Percentiles rank a stretch among this genome's conserved stretches.
These are phyloP conservation scores for Nezara viridula DNA, from an alignment of 2,888 invertebrate species.

Conservation along the genomic window DNA sequence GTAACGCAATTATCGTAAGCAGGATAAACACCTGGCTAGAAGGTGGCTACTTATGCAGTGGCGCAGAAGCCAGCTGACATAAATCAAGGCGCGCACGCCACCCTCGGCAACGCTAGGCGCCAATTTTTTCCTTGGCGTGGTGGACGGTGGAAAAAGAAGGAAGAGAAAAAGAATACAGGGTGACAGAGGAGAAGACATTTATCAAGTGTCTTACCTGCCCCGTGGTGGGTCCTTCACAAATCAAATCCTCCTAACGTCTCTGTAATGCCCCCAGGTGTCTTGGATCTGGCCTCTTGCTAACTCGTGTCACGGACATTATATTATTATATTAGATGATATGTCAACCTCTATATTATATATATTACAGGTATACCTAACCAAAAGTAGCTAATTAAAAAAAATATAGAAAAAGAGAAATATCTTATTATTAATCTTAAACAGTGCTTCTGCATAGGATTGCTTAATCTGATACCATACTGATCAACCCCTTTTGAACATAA, in stretches of 20 bases:
- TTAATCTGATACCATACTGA: too few relatives aligned
- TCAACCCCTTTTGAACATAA: too few relatives aligned
- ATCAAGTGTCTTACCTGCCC: background rate
- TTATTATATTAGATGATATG: background rate
- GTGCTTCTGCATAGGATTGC: too few relatives aligned
- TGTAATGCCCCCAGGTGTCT: background rate
- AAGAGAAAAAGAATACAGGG: background rate
- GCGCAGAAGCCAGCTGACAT: background rate
- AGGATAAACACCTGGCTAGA: background rate
- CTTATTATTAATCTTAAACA: too few relatives aligned
- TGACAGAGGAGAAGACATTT: slow-evolving; percentile 19
- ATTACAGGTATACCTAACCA: too few relatives aligned
- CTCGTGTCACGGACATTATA: background rate
- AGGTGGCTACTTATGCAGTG: background rate
- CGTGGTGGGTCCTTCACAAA: slow-evolving; percentile 21
- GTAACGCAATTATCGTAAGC: background rate
- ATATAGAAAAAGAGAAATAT: too few relatives aligned
- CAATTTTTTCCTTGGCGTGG: slow-evolving; percentile 6
- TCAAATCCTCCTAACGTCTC: slow-evolving; percentile 24
- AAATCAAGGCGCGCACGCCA: slow-evolving; percentile 37
- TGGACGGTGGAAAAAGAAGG: background rate
- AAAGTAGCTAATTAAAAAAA: too few relatives aligned
- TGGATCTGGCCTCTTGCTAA: background rate
- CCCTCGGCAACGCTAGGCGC: background rate
- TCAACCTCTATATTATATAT: background rate